Evolutionary conservation across 1,140 invertebrate species (phyloP).

Genomic region (Pseudachorutes palmiensis): DNA sequence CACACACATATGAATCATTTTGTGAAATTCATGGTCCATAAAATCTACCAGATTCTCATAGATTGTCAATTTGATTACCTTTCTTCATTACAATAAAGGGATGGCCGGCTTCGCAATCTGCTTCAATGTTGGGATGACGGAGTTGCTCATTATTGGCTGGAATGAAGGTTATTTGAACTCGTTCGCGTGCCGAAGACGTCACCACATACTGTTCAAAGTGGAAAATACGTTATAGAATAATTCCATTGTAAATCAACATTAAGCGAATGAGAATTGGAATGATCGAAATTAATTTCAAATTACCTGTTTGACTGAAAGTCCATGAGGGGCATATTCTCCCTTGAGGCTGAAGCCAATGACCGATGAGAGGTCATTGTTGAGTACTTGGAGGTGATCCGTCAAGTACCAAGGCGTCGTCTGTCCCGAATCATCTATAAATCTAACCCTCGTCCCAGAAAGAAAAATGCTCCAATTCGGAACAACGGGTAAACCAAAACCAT

Average conservation of each 20-base stretch:
- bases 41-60: too few relatives aligned
- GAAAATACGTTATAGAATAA: not conserved
- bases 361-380: conserved; percentile 24
- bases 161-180: conserved; percentile 38
- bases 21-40: too few relatives aligned
- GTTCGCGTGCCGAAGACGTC: conserved; percentile 37
- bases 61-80: conserved; percentile 40
- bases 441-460: conserved; percentile 38
- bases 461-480: conserved; percentile 40
- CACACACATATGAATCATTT: too few relatives aligned
- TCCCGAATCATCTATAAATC: conserved; percentile 34
- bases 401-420: conserved; percentile 31
- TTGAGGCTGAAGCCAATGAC: conserved; percentile 23
- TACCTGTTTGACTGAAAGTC: conserved; percentile 38
- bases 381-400: conserved; percentile 30
- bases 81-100: conserved; percentile 45
- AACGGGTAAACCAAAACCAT: not conserved
- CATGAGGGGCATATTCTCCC: conserved; percentile 38
- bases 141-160: conserved; percentile 28
- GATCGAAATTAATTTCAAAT: conserved; percentile 2
- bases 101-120: conserved; percentile 41
- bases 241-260: not conserved
- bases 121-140: conserved; percentile 39
- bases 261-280: too few relatives aligned
- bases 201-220: conserved; percentile 30